Percentiles rank a stretch among this genome's conserved stretches.
Conservation (phyloP, 2,797 vertebrate genomes). For the Zonotrichia albicollis region DNA sequence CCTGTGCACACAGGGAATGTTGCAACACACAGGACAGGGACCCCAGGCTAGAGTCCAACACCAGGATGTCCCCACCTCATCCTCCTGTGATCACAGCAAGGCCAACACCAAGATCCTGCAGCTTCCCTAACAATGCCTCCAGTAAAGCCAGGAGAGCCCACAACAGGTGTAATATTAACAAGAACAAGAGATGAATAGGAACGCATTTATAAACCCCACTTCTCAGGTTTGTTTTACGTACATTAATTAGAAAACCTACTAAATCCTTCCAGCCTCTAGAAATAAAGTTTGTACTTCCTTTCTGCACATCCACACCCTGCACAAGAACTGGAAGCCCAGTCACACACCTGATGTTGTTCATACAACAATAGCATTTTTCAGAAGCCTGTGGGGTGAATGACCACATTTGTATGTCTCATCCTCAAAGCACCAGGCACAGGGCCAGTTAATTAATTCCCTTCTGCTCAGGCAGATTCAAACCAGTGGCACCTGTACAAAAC, state of each 20-base stretch:
- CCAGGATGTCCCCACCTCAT: accelerated
- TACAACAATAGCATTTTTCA: not conserved
- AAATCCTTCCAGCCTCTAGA: not conserved
- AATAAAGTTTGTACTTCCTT: not conserved
- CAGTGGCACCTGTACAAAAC: not conserved
- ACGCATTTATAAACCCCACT: not conserved
- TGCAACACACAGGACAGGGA: no score
- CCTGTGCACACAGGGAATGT: not conserved
- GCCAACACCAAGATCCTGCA: not conserved
- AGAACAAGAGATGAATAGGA: not conserved
- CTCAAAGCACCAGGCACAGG: not conserved
- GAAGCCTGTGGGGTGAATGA: not conserved
- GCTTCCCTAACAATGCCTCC: not conserved
- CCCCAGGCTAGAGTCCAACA: not conserved
- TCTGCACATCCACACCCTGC: not conserved
- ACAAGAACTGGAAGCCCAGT: not conserved
- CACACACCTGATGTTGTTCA: not conserved
- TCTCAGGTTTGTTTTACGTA: not conserved
- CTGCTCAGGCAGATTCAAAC: not conserved
- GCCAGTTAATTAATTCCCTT: not conserved
- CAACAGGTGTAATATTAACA: not conserved
- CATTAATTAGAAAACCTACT: not conserved
- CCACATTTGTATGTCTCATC: not conserved
- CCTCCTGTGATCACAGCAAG: not conserved
- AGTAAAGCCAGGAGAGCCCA: not conserved